These are phyloP conservation scores for Oreochromis spilurus DNA, from an alignment of 2,113 vertebrate genomes.

Conservation along the genomic window DNA sequence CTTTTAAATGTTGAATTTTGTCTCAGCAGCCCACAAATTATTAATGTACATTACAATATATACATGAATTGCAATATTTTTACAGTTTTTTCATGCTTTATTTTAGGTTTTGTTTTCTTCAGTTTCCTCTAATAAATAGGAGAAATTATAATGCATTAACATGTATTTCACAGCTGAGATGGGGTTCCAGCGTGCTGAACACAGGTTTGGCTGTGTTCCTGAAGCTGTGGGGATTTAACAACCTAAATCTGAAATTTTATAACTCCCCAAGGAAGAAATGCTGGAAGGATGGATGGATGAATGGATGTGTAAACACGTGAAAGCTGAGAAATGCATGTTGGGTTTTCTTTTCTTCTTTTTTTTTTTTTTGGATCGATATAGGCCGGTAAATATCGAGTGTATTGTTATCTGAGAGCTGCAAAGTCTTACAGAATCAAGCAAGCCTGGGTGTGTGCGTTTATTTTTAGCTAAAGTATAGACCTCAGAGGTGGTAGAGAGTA, in stretches of 20 bases:
- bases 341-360: background rate
- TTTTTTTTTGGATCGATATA: constrained; percentile 11
- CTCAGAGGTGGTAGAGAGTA: constrained; percentile 22
- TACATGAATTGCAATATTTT: background rate
- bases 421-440: constrained; percentile 1
- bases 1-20: background rate
- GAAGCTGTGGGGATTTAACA: background rate
- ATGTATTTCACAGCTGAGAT: background rate
- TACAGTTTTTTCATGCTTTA: background rate
- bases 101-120: background rate
- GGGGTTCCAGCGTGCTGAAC: background rate
- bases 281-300: background rate
- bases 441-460: constrained; percentile 11
- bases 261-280: background rate
- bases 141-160: background rate
- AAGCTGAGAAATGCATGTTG: constrained; percentile 1
- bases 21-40: background rate
- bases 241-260: constrained; percentile 10
- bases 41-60: background rate
- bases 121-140: background rate
- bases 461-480: constrained; percentile 50
- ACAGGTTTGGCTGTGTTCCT: background rate
- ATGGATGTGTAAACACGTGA: constrained; percentile 25
- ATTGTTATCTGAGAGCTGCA: constrained; percentile 40
- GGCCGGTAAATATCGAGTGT: background rate